phyloP scores from a whole-genome alignment of 2,888 invertebrate genomes.

The Adelphocoris suturalis region DNA sequence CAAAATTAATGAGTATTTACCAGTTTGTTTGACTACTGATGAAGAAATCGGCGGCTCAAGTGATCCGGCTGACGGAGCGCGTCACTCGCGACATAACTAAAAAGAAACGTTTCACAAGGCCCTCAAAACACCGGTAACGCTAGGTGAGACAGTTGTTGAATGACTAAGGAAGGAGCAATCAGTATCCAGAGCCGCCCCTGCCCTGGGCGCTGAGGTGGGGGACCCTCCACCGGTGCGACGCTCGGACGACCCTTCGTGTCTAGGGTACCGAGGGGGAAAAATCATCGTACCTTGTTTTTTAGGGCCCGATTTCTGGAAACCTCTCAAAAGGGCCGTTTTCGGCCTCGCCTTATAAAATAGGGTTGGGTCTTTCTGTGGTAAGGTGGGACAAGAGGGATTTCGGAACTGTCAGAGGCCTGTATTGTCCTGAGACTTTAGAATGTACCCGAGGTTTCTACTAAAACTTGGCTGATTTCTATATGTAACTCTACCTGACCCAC shows the following conservation, averaged over 20 bases:
- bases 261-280: background rate
- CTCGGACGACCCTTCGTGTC: slow-evolving; percentile 4
- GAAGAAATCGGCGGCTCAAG: slow-evolving; percentile 35
- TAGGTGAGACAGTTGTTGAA: slow-evolving; percentile 53
- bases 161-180: slow-evolving; percentile 66
- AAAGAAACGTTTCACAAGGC: slow-evolving; percentile 24
- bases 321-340: slow-evolving; percentile 2
- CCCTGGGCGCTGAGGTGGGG: slow-evolving; percentile 19
- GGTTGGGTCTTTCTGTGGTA: background rate
- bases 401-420: background rate
- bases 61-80: slow-evolving; percentile 44
- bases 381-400: background rate
- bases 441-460: no score
- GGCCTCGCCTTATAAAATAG: background rate
- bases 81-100: slow-evolving; percentile 66
- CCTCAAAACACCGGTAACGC: background rate
- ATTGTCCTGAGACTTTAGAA: background rate
- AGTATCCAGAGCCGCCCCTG: slow-evolving; percentile 45
- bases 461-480: no score
- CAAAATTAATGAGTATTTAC: background rate
- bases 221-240: slow-evolving; percentile 28
- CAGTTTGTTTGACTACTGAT: background rate
- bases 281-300: background rate
- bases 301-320: background rate
- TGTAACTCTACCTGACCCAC: no score